These are phyloP conservation scores for Bombus breviceps DNA, from an alignment of 1,140 invertebrate species.

Conservation along the genomic window DNA sequence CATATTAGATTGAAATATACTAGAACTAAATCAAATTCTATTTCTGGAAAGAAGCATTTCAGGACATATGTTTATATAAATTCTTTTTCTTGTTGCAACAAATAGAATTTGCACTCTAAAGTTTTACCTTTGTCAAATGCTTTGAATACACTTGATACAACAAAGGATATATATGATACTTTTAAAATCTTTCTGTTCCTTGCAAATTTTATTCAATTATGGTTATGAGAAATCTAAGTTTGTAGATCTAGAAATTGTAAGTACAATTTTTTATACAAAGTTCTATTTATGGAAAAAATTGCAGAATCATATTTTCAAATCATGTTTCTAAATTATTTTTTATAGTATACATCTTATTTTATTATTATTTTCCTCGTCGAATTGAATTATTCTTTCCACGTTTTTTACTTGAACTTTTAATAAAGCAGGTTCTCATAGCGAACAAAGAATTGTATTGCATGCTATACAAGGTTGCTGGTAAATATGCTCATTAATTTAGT, in stretches of 20 bases:
- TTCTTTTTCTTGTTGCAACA: not conserved
- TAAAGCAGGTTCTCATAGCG: not conserved
- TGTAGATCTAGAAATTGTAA: not conserved
- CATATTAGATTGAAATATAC: not conserved
- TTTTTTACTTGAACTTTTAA: not conserved
- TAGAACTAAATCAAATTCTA: not conserved
- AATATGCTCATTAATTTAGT: not conserved
- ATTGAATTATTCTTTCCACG: not conserved
- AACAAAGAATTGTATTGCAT: slow-evolving; percentile 3
- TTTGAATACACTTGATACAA: not conserved
- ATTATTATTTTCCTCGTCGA: not conserved
- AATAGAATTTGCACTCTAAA: not conserved
- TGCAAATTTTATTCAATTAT: not conserved
- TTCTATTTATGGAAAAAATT: not conserved
- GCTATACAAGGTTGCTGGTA: not conserved
- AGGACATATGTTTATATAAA: not conserved
- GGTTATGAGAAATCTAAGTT: not conserved
- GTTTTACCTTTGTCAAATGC: not conserved
- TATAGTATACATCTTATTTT: not conserved
- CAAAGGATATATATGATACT: not conserved
- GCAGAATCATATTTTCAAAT: not conserved
- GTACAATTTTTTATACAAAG: not conserved
- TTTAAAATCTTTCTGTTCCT: not conserved
- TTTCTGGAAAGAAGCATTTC: not conserved
- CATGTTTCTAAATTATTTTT: not conserved